Evolutionary conservation across 2,888 invertebrate species (phyloP), one percentile per base, ranked within the genome.

Genomic region (Podabrus alpinus): DNA sequence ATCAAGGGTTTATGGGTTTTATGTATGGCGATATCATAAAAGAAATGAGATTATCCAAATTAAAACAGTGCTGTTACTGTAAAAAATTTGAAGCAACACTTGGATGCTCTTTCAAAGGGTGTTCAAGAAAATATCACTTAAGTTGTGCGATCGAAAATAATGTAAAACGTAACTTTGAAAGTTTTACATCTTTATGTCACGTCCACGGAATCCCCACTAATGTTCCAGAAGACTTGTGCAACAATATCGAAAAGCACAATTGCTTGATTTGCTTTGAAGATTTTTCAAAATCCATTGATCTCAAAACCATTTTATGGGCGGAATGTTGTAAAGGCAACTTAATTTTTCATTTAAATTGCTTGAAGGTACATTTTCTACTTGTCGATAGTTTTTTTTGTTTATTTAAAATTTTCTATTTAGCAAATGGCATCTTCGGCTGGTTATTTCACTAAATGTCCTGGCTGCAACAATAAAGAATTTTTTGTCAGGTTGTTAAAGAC

Each of bases 1-100:
- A 90, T 2, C 90, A 93, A 71, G 95, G 94, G 0, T 90, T 96
- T 25, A 88, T 93, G 76, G 94, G 95, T 0, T 96, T 96, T 84
- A 83, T 94, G 45, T 87, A 89, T 1, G 82, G 85, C 0, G 95
- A 96, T 83, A 95, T 96, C 16, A 79, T 88, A 11, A 88, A 88
- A 25, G 96, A 96, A 86, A 82, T 91, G 0, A 87, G 86, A 15
- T 89, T 95, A 77, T 92, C 92, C 62, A 89, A 88, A 67, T 11
- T 59, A 0, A 73, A 71, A 17, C 21, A 45, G 81, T 96, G 96
- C 82, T 89, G 86, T 4, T 94, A 91, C 84, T 96, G 96, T 82
- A 87, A 87, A 15, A 87, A 88, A 25, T 84, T 72, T 0, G 92
- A 92, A 1, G 95, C 96, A 0, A 94, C 93, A 1, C 88, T 96